Conservation (phyloP, 2,888 invertebrate genomes). For the Ecdyonurus torrentis region DNA sequence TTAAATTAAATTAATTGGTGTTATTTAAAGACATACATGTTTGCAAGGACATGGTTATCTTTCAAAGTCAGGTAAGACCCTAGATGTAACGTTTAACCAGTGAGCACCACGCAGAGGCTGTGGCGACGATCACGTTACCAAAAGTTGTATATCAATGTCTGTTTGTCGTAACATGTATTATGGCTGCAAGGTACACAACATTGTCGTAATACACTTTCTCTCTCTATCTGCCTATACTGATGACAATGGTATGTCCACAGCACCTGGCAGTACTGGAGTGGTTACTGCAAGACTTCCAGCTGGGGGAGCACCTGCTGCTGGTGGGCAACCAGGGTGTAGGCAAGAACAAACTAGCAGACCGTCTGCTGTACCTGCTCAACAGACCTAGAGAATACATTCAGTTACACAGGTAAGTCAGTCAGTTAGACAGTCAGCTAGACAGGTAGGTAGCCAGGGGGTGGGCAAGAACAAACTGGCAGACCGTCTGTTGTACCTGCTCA, state of each 20-base stretch:
- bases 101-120: too few relatives aligned
- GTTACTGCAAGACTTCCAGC: conserved; percentile 71
- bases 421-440: neutral
- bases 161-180: too few relatives aligned
- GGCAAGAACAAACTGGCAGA: conserved; percentile 98
- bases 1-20: too few relatives aligned
- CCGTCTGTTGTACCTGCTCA: conserved; percentile 69
- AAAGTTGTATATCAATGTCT: too few relatives aligned
- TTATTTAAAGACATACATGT: too few relatives aligned
- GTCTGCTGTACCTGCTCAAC: conserved; percentile 72
- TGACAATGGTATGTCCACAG: conserved; percentile 25
- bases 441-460: conserved; percentile 66
- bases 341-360: conserved; percentile 90
- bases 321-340: conserved; percentile 98
- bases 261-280: conserved; percentile 73
- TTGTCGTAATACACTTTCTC: conserved; percentile 4
- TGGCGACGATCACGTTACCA: too few relatives aligned
- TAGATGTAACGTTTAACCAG: too few relatives aligned
- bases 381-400: conserved; percentile 91
- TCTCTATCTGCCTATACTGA: neutral
- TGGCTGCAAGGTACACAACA: too few relatives aligned
- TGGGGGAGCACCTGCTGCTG: conserved; percentile 80
- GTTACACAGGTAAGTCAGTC: conserved; percentile 38
- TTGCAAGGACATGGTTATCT: too few relatives aligned
- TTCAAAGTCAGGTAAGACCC: too few relatives aligned